Base-by-base conservation (phyloP, 2,113 vertebrate genomes). In the Acrocephalus arundinaceus region DNA sequence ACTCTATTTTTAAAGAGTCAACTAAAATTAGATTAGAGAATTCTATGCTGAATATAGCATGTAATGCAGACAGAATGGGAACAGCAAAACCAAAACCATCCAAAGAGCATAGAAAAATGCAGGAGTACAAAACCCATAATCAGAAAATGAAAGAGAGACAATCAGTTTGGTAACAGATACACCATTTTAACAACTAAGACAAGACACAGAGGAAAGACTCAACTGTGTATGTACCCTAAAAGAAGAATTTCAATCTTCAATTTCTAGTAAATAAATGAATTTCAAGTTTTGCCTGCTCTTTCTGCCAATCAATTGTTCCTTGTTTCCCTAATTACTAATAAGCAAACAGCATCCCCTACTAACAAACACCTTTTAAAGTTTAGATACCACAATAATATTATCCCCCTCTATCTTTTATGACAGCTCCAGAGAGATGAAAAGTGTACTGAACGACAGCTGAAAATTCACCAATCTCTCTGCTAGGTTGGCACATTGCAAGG, bases 11-110 rank as follows among this genome's bases (percentile, higher is more conserved):
- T 39, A 51, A 67, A 78, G 20, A 80, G 78, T 48, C 55, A 66
- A 30, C 82, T 93, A 93, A 94, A 93, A 72, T 94, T 93, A 94
- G 72, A 81, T 62, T 74, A 83, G 62, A 87, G 48, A 85, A 61
- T 79, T 87, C 76, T 62, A 73, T 48, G 31, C 91, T 85, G 87
- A 89, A 82, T 82, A 95, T 70, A 94, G 90, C 51, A 81, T 51
- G 75, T 45, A 84, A 59, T 9, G 48, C 68, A 94, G 90, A 94
- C 82, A 96, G 90, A 96, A 95, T 63, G 55, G 52, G 88, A 96
- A 84, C 82, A 94, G 75, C 37, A 90, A 94, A 93, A 39, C 45
- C 48, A 55, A 63, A 93, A 65, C 45, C 23, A 79, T 25, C n/a
- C 43, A 58, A 66, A 63, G 31, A 91, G 21, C 74, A 88, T 15